Evolutionary conservation across 2,888 invertebrate species (phyloP), one percentile per base, ranked within the genome.

Genomic region (Chouioia cunea): DNA sequence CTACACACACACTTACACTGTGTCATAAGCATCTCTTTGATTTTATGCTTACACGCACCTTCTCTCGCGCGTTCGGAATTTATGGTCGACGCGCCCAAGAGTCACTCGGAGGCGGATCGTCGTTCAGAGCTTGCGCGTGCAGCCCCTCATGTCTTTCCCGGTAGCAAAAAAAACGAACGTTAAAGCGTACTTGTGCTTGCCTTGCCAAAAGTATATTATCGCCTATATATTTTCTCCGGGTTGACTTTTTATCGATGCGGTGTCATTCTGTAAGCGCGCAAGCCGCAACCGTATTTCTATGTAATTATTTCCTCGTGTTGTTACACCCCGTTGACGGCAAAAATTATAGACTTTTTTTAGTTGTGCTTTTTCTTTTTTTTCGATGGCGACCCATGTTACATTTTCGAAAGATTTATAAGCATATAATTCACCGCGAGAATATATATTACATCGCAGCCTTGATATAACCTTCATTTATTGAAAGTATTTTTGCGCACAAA

Each of bases 41-140:
- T 36, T 36, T 36, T 36, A 36, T 36, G 36, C 36, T 36, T 36
- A 43, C 50, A 20, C 20, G 56, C 50, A 48, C 36, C 36, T 65
- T 65, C 44, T 27, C 65, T 48, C 36, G 36, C 22, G 36, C 20
- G 52, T 20, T 27, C 69, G 52, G 59, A 73, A 76, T 76, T 76
- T 76, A 76, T 73, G 75, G 70, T 75, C 72, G 73, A 74, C 73
- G 74, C 74, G 73, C 20, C 18, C 16, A 16, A 50, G 64, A 57
- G 71, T 52, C 56, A 57, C 43, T 58, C 52, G 67, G 56, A 74
- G 67, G 73, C 59, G 73, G 72, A 62, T 70, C 71, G 70, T 73
- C 73, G 73, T 65, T 71, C 54, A 57, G 48, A 70, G 62, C 62
- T 67, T 62, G 18, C 27, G 27, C 52, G 22, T 22, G 10, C 50